These are phyloP conservation scores for Macrocentrus cingulum DNA, from an alignment of 1,140 invertebrate species.

Conservation along the genomic window DNA sequence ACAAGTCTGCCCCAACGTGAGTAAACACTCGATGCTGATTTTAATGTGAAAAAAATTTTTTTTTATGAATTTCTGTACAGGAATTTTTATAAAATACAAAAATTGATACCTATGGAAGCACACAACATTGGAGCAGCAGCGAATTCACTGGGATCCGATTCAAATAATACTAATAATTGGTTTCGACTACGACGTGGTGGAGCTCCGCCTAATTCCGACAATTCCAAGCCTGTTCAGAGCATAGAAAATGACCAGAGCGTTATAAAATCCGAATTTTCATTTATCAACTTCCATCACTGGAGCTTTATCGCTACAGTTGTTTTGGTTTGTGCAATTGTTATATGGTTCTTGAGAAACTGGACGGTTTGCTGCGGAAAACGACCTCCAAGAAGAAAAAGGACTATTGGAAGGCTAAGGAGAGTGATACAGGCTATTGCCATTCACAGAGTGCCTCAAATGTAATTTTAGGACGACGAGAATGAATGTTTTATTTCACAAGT, in stretches of 20 bases:
- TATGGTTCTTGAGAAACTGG: slow-evolving; percentile 45
- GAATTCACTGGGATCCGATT: slow-evolving; percentile 44
- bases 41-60: neutral
- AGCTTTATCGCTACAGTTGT: slow-evolving; percentile 41
- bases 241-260: slow-evolving; percentile 30
- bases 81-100: slow-evolving; percentile 74
- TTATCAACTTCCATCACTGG: slow-evolving; percentile 34
- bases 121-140: slow-evolving; percentile 48
- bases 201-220: slow-evolving; percentile 20
- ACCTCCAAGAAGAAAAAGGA: slow-evolving; percentile 48
- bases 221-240: neutral
- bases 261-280: slow-evolving; percentile 11
- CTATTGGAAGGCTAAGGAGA: slow-evolving; percentile 47
- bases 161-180: slow-evolving; percentile 40
- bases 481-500: slow-evolving; percentile 1
- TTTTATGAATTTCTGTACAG: slow-evolving; percentile 47
- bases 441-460: slow-evolving; percentile 53
- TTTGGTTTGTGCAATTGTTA: slow-evolving; percentile 36
- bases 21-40: slow-evolving; percentile 42
- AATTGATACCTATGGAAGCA: slow-evolving; percentile 65
- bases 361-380: slow-evolving; percentile 42
- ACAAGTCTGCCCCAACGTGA: slow-evolving; percentile 71
- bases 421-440: slow-evolving; percentile 51
- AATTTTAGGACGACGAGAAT: slow-evolving; percentile 26
- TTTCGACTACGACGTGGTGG: slow-evolving; percentile 36